These are phyloP conservation scores for Apostichopus leukothele DNA, from an alignment of 53 echinoderm and acorn worm genomes.

Conservation along the genomic window DNA sequence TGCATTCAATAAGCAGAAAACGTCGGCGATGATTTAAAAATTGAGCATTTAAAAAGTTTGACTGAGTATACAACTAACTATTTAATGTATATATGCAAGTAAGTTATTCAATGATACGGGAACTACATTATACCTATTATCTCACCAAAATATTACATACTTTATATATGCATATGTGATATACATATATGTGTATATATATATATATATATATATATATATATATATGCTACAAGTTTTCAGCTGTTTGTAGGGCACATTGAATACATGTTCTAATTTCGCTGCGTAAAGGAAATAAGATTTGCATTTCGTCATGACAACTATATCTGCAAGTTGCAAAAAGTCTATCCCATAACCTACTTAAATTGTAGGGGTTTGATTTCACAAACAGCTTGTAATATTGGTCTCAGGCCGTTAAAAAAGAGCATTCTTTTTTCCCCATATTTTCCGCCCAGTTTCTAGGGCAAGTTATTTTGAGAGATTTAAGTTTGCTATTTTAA, in stretches of 20 bases:
- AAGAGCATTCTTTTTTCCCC: neutral
- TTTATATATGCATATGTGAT: no score
- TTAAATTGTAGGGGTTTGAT: constrained; percentile 24
- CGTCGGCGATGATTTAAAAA: constrained; percentile 16
- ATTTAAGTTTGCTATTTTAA: no score
- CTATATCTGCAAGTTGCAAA: constrained; percentile 1
- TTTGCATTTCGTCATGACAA: constrained; percentile 37
- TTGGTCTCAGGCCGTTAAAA: neutral
- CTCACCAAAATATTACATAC: no score
- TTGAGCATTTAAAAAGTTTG: constrained; percentile 7
- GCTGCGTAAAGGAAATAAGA: neutral
- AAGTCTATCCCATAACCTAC: constrained; percentile 34
- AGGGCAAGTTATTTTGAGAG: no score
- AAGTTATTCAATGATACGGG: neutral
- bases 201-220: no score
- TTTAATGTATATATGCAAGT: constrained; percentile 17
- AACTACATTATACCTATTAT: neutral
- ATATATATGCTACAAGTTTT: constrained; percentile 7
- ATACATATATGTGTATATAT: no score
- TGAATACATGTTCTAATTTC: constrained; percentile 43
- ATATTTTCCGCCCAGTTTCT: constrained; percentile 14
- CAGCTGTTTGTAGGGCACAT: constrained; percentile 31
- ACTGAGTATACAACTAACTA: constrained; percentile 23
- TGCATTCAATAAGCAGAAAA: constrained; percentile 19
- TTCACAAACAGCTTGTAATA: neutral